Conservation (phyloP, 2,888 invertebrate genomes). For the Sinohyriopsis cumingii region DNA sequence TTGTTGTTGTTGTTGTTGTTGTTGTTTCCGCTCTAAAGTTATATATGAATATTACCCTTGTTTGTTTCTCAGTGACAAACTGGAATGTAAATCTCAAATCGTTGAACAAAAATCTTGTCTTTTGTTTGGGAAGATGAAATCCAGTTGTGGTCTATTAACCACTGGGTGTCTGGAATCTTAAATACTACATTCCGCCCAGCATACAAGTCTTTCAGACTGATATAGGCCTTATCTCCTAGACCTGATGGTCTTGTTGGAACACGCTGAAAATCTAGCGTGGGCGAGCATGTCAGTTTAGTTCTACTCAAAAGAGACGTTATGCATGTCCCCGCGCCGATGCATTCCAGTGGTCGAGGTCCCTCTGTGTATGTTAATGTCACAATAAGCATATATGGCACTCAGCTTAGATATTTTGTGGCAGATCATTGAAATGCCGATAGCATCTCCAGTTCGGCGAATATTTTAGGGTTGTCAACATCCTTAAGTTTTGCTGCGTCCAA, state of each 20-base stretch:
- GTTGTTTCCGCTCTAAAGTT: too few species aligned
- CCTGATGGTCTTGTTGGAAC: not conserved
- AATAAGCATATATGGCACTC: not conserved
- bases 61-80: not conserved
- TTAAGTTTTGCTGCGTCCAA: not conserved
- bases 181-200: not conserved
- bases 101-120: not conserved
- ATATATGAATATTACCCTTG: not conserved
- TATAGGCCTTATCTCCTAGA: not conserved
- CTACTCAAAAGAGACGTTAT: not conserved
- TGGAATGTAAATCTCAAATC: slow-evolving; percentile 4
- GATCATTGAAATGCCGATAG: slow-evolving; percentile 1
- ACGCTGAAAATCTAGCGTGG: not conserved
- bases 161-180: not conserved
- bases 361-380: slow-evolving; percentile 5
- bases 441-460: not conserved
- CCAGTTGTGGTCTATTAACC: slow-evolving; percentile 1
- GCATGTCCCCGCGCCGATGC: not conserved
- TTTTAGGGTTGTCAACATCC: not conserved
- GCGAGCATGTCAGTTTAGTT: not conserved
- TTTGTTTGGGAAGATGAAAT: not conserved
- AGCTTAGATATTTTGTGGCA: not conserved
- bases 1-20: too few species aligned
- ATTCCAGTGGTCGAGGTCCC: not conserved
- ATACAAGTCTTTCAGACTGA: not conserved